Conservation (phyloP, 2,797 vertebrate species). For the Phrynocephalus guinanensis region DNA sequence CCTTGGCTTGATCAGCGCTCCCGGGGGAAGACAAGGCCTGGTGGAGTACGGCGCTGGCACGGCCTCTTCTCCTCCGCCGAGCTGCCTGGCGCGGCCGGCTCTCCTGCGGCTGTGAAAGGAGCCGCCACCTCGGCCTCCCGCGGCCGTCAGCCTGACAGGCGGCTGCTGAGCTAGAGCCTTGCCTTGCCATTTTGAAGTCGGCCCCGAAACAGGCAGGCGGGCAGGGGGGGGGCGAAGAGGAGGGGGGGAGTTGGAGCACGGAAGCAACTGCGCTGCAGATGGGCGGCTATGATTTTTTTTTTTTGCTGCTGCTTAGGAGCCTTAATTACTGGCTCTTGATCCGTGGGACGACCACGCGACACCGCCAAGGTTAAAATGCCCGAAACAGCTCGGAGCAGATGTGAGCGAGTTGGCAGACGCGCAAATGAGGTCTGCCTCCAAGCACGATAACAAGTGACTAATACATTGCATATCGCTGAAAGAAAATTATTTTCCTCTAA, state of each 20-base stretch:
- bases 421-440: constrained; percentile 84
- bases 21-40: background rate
- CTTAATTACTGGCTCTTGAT: constrained; percentile 84
- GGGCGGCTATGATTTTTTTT: constrained; percentile 70
- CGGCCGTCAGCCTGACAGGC: background rate
- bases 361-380: constrained; percentile 85
- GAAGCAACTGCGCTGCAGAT: constrained; percentile 68
- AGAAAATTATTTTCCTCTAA: constrained; percentile 85
- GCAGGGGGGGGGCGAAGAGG: constrained; percentile 44
- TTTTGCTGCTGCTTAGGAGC: constrained; percentile 77
- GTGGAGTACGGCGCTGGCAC: background rate
- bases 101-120: background rate
- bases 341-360: constrained; percentile 79
- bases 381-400: constrained; percentile 82
- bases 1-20: background rate
- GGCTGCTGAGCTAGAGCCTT: constrained; percentile 16
- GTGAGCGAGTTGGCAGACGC: constrained; percentile 83
- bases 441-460: constrained; percentile 86
- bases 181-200: constrained; percentile 65
- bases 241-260: constrained; percentile 44
- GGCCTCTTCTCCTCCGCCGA: background rate
- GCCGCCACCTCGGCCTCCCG: background rate
- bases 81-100: background rate
- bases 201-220: constrained; percentile 69
- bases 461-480: constrained; percentile 84